Evolutionary conservation across 1,140 invertebrate species (phyloP).

Genomic region (Hetaerina americana): DNA sequence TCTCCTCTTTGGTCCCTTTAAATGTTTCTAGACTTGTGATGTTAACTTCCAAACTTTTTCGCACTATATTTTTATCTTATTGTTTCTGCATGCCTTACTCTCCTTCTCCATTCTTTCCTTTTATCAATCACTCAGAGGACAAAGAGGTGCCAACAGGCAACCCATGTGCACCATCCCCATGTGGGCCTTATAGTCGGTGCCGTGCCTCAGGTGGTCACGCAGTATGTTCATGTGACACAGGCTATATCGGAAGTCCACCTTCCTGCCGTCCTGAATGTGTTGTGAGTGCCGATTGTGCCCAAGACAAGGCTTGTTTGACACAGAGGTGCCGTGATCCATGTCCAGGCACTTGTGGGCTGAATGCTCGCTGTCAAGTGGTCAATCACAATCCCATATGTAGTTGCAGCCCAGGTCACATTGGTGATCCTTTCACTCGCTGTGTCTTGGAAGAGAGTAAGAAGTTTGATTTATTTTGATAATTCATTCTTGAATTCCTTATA

Average conservation of each 20-base stretch:
- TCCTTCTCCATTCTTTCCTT: background rate
- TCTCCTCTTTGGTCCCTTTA: too few relatives aligned
- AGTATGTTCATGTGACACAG: conserved; percentile 18
- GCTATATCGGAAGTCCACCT: conserved; percentile 19
- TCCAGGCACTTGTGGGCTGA: conserved; percentile 22
- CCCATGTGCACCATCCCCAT: conserved; percentile 26
- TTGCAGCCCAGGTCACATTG: conserved; percentile 54
- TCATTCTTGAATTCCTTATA: too few relatives aligned
- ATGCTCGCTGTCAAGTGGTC: conserved; percentile 24
- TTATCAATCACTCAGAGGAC: background rate
- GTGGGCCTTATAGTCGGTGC: conserved; percentile 29
- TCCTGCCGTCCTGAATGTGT: conserved; percentile 22
- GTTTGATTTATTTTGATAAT: too few relatives aligned
- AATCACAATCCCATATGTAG: conserved; percentile 25
- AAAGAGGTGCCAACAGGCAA: conserved; percentile 11
- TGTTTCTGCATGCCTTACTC: too few relatives aligned
- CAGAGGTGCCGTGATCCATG: conserved; percentile 26
- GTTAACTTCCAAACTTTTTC: too few relatives aligned
- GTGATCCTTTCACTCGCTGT: conserved; percentile 64
- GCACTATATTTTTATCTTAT: background rate
- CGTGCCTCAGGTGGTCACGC: conserved; percentile 20
- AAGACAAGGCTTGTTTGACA: conserved; percentile 16
- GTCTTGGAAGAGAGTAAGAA: conserved; percentile 43
- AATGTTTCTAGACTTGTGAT: too few relatives aligned
- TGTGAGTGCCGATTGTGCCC: conserved; percentile 20